These are phyloP conservation scores for Parnassius orleans DNA, from an alignment of 2,888 invertebrate genomes.

Conservation along the genomic window DNA sequence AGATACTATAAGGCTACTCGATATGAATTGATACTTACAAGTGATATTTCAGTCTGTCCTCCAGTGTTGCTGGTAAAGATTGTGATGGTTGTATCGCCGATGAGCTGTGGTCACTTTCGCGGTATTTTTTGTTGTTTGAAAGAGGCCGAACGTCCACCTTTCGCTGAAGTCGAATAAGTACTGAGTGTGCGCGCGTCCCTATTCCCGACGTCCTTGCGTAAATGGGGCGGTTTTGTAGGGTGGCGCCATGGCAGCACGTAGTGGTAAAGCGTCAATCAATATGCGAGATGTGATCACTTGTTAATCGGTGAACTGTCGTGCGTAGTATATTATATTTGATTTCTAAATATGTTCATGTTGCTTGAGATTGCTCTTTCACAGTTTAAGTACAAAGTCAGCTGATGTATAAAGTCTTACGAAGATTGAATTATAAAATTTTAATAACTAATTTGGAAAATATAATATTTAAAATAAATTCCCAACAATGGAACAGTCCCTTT, in stretches of 20 bases:
- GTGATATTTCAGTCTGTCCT: conserved; percentile 62
- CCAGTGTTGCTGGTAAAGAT: conserved; percentile 51
- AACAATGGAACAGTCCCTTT: too few species aligned
- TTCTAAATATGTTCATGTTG: too few species aligned
- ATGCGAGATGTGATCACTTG: conserved; percentile 68
- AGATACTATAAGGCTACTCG: conserved; percentile 23
- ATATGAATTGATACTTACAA: conserved; percentile 56
- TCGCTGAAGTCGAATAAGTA: conserved; percentile 58
- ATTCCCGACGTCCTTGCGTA: conserved; percentile 75
- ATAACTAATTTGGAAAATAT: too few species aligned
- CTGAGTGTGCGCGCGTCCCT: conserved; percentile 77
- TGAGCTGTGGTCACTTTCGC: conserved; percentile 46
- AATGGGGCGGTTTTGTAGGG: conserved; percentile 74
- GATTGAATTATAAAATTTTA: too few species aligned
- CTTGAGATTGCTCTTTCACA: too few species aligned
- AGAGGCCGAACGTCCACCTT: conserved; percentile 55
- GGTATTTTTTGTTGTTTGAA: conserved; percentile 39
- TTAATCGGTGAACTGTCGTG: conserved; percentile 47
- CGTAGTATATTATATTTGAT: neutral
- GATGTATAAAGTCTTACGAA: too few species aligned
- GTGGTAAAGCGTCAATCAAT: conserved; percentile 77
- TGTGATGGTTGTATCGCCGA: conserved; percentile 33
- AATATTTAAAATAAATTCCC: too few species aligned
- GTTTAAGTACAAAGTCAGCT: too few species aligned
- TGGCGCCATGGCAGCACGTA: conserved; percentile 70